phyloP scores from a whole-genome alignment of 1,140 invertebrate species.

The Drosophila arizonae region DNA sequence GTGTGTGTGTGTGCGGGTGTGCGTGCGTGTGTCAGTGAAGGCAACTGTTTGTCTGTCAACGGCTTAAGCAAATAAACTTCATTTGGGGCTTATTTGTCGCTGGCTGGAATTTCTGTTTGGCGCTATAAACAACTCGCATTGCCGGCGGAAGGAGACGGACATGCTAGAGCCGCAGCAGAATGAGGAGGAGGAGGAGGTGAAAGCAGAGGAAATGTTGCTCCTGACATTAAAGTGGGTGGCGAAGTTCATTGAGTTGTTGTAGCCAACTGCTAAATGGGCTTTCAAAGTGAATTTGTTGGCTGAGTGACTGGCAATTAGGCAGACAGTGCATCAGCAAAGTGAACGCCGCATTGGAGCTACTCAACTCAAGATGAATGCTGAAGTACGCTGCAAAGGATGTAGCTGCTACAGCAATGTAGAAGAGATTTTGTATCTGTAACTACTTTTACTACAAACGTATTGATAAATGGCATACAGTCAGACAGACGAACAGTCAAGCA shows the following conservation, averaged over 20 bases:
- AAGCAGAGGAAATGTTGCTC: conserved; percentile 4
- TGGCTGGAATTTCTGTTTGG: conserved; percentile 38
- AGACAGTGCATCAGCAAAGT: not conserved
- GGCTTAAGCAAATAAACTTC: conserved; percentile 73
- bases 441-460: too few relatives aligned
- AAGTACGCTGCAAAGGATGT: too few relatives aligned
- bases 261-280: conserved; percentile 28
- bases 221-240: conserved; percentile 33
- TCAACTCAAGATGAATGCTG: too few relatives aligned
- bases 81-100: conserved; percentile 46
- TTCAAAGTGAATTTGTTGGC: conserved; percentile 58
- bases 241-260: conserved; percentile 42
- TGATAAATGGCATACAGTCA: too few relatives aligned
- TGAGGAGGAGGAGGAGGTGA: not conserved
- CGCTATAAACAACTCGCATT: conserved; percentile 27
- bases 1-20: conserved; percentile 16
- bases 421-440: too few relatives aligned
- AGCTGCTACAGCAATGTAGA: too few relatives aligned
- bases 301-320: conserved; percentile 26
- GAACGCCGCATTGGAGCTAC: too few relatives aligned
- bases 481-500: too few relatives aligned
- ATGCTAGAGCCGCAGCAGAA: too few relatives aligned
- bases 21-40: conserved; percentile 20
- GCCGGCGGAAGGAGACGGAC: too few relatives aligned
- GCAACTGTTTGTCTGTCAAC: conserved; percentile 76